A percentile compares a stretch with the other conserved stretches of the same genome.
Conservation (phyloP, 1,140 invertebrate genomes). For the Littorina saxatilis region DNA sequence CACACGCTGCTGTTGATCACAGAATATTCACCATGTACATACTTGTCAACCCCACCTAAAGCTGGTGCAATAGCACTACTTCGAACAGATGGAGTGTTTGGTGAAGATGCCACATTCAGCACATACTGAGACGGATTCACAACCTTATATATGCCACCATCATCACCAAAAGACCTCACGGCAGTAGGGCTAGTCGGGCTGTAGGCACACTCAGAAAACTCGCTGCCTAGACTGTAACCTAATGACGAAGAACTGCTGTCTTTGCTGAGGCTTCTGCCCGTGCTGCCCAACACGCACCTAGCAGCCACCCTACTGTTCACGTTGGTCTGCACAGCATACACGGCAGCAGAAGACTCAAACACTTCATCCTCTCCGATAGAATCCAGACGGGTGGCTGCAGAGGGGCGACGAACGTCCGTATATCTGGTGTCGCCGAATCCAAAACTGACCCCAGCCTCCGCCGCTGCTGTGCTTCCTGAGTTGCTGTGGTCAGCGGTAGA, state of each 20-base stretch:
- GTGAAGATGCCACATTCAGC: no score
- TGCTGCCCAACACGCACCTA: neutral
- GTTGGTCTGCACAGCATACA: neutral
- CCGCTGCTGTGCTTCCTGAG: no score
- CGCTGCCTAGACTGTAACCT: no score
- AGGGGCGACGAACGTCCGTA: neutral
- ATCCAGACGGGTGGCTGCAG: neutral
- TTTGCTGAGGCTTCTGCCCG: neutral
- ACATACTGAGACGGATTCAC: no score
- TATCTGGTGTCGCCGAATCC: neutral
- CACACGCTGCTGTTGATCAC: neutral
- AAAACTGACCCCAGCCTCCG: no score
- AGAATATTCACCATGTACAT: neutral
- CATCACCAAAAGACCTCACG: no score
- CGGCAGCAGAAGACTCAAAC: neutral
- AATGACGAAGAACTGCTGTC: no score
- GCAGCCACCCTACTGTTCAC: no score
- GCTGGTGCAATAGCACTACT: neutral
- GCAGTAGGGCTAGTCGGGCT: no score
- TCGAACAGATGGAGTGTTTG: neutral
- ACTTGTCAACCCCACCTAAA: neutral
- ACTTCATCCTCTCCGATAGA: slow-evolving; percentile 12
- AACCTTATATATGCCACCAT: no score
- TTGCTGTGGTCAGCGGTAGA: no score
- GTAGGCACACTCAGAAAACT: no score